Evolutionary conservation across 2,888 invertebrate species (phyloP).

Genomic region (Catocala sponsa): DNA sequence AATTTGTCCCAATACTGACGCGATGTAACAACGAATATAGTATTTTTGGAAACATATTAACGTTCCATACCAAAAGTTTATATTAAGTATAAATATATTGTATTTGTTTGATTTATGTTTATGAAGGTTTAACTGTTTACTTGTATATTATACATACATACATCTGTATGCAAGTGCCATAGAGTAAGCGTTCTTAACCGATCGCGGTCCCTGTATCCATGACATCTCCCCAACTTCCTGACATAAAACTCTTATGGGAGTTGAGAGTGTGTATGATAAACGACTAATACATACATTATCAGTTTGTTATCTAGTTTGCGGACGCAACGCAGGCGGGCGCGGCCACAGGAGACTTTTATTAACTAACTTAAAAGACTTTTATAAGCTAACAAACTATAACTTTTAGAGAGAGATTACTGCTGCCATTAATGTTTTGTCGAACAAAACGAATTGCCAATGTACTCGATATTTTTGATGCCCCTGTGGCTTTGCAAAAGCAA

Average conservation of each 20-base stretch:
- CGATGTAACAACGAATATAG: slow-evolving; percentile 60
- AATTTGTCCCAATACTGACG: slow-evolving; percentile 68
- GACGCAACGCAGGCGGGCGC: slow-evolving; percentile 29
- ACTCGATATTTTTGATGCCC: slow-evolving; percentile 49
- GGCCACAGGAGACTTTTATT: slow-evolving; percentile 59
- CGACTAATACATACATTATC: slow-evolving; percentile 41
- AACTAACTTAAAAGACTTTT: too few species aligned
- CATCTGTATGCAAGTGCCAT: too few species aligned
- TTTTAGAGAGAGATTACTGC: slow-evolving; percentile 64
- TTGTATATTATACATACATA: too few species aligned
- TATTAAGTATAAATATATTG: not conserved
- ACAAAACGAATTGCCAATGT: slow-evolving; percentile 47
- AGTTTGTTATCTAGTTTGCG: slow-evolving; percentile 36
- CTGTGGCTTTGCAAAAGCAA: slow-evolving; percentile 35
- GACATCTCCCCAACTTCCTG: slow-evolving; percentile 3
- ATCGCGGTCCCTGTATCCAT: not conserved
- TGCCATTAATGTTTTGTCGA: slow-evolving; percentile 57
- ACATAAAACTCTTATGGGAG: slow-evolving; percentile 17
- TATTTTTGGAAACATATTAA: slow-evolving; percentile 30
- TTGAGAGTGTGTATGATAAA: slow-evolving; percentile 27
- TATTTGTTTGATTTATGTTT: too few species aligned
- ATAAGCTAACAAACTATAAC: slow-evolving; percentile 65
- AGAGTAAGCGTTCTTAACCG: not conserved
- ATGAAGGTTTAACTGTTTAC: too few species aligned
- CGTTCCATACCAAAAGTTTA: not conserved